Conservation (phyloP, 2,888 invertebrate species). For the Beris morrisii region DNA sequence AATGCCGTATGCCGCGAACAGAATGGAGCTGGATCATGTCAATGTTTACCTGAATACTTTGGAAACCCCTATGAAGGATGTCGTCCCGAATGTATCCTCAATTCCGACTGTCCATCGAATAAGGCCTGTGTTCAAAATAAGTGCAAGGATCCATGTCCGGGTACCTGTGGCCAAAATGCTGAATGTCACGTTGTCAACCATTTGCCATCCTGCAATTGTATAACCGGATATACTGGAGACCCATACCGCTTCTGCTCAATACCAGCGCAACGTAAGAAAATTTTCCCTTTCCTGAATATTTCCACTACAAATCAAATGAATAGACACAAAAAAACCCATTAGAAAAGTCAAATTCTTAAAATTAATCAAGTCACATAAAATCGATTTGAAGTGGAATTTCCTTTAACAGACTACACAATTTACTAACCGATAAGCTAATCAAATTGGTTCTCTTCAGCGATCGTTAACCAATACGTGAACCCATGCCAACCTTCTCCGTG, state of each 20-base stretch:
- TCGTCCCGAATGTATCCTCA: constrained; percentile 72
- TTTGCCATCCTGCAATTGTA: constrained; percentile 68
- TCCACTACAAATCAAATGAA: no score
- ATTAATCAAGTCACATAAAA: not conserved
- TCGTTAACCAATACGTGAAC: constrained; percentile 47
- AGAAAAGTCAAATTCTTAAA: not conserved
- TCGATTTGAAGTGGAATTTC: no score
- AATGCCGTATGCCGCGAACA: constrained; percentile 71
- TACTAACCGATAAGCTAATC: no score
- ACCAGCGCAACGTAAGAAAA: constrained; percentile 52
- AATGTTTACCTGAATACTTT: constrained; percentile 68
- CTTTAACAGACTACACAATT: no score
- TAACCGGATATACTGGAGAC: constrained; percentile 66
- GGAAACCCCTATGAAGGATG: constrained; percentile 80
- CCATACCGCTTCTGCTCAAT: constrained; percentile 60
- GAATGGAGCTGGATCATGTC: constrained; percentile 70
- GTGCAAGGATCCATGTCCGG: constrained; percentile 76
- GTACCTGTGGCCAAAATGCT: constrained; percentile 73
- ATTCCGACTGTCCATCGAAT: constrained; percentile 72
- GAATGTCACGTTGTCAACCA: constrained; percentile 73
- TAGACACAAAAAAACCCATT: not conserved
- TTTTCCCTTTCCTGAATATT: no score
- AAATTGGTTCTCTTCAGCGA: constrained; percentile 38
- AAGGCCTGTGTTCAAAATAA: constrained; percentile 73
- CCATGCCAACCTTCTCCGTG: constrained; percentile 65